These are phyloP conservation scores for Alectura lathami DNA, from an alignment of 2,113 vertebrate genomes.

Conservation along the genomic window DNA sequence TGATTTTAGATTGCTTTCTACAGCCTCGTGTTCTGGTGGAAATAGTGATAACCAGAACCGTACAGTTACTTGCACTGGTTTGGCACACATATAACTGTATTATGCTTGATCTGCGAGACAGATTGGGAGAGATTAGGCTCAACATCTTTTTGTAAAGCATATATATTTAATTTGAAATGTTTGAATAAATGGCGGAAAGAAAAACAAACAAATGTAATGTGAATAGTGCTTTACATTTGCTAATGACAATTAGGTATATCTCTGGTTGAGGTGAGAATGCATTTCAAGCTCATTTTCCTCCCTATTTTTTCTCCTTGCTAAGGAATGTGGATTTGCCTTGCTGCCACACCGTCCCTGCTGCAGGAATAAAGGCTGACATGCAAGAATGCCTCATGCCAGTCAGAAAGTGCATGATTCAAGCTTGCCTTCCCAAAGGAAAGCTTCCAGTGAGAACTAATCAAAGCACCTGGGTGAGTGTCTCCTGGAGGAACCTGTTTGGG, in stretches of 20 bases:
- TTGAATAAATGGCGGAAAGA: background rate
- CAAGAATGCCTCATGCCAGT: background rate
- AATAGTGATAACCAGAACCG: background rate
- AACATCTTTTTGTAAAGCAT: background rate
- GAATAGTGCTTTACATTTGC: constrained; percentile 16
- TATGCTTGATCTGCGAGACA: background rate
- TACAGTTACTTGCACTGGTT: background rate
- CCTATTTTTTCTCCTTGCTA: background rate
- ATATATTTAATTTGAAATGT: background rate
- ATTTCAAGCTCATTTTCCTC: background rate
- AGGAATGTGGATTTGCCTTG: background rate
- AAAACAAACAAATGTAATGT: background rate
- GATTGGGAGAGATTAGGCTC: background rate
- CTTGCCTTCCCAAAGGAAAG: background rate
- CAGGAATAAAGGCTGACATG: background rate
- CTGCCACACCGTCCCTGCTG: background rate
- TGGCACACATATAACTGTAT: background rate
- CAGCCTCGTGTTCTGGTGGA: background rate
- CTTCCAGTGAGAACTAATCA: background rate
- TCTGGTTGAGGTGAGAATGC: background rate
- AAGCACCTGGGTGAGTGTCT: background rate
- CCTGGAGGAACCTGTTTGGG: background rate
- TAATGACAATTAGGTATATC: background rate
- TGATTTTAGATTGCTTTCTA: background rate
- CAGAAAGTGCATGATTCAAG: background rate